Evolutionary conservation across 2,113 vertebrate species (phyloP).

Genomic region (Tichodroma muraria): DNA sequence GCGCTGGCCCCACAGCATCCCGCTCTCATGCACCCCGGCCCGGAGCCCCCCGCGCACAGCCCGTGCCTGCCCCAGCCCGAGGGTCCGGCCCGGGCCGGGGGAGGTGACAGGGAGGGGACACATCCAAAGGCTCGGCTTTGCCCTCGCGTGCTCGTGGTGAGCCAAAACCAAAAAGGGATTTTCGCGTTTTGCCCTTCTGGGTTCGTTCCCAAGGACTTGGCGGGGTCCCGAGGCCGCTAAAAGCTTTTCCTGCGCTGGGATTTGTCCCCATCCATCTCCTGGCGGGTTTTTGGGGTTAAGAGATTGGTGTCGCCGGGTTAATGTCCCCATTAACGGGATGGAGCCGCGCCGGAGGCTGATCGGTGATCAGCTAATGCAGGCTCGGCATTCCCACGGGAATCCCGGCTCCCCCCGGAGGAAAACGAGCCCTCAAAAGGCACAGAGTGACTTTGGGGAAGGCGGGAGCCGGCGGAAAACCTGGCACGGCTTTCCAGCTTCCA

Average conservation of each 20-base stretch:
- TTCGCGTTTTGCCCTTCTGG: neutral
- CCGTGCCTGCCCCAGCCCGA: neutral
- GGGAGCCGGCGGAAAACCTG: neutral
- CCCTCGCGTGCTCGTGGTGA: neutral
- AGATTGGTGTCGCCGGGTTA: neutral
- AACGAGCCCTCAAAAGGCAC: neutral
- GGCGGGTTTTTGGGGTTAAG: neutral
- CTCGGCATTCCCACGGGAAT: neutral
- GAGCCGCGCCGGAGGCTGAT: neutral
- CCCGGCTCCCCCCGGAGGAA: neutral
- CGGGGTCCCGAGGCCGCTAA: neutral
- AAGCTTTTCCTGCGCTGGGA: neutral
- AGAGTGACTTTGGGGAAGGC: neutral
- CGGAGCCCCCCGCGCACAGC: neutral
- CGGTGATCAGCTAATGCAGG: neutral
- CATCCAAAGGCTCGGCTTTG: neutral
- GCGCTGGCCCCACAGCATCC: rapidly evolving
- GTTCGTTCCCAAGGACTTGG: neutral
- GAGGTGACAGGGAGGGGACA: neutral
- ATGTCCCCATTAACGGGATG: neutral
- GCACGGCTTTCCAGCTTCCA: neutral
- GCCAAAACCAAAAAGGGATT: neutral
- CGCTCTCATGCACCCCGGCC: neutral
- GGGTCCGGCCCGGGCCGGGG: neutral
- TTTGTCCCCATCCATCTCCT: neutral